Base-by-base conservation (phyloP, 2,888 invertebrate genomes). In the Cryptophagus acutangulus region DNA sequence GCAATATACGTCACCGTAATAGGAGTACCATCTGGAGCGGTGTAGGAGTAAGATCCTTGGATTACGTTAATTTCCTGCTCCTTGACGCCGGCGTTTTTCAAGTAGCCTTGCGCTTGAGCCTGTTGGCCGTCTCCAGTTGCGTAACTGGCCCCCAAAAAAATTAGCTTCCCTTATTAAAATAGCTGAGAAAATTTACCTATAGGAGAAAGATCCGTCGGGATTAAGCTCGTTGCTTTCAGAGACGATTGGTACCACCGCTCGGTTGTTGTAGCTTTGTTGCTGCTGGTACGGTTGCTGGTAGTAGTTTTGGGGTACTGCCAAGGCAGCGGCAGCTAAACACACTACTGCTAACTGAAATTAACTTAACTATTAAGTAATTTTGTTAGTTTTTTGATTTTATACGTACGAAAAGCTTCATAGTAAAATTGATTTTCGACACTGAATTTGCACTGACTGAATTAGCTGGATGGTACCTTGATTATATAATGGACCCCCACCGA, bases 101-200 rank as follows among this genome's bases (percentile, higher is more conserved):
- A 69, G 61, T 78, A 86, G 16, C 87, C 87, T 56, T 77, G 80
- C 57, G 86, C 87, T 69, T 87, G 84, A 3, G 81, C 84, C 57
- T 84, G 79, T 53, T 86, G 85, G 33, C 86, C 86, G 66, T 87
- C 87, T 24, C 81, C 86, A 30, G 85, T 80, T 30, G 81, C 73
- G 59, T 83, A 87, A 61, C 87, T 87, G 54, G 25, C 49, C 51
- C 28, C 31, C 12, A 39, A 15, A 16, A 6, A 13, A 15, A 31
- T n/a, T 8, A 3, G 15, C 8, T 13, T 31, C 9, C 26, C 26
- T 26, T 8, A 13, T 26, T 26, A 26, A 9, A 9, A 20, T 8
- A 6, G 6, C 20, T 20, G 6, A 9, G 6, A 36, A 14, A 33
- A 44, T 29, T 50, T 71, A 78, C 52, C 75, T 71, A 64, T 79